Evolutionary conservation across 2,888 invertebrate genomes (phyloP).

Genomic region (Apodemia zela): DNA sequence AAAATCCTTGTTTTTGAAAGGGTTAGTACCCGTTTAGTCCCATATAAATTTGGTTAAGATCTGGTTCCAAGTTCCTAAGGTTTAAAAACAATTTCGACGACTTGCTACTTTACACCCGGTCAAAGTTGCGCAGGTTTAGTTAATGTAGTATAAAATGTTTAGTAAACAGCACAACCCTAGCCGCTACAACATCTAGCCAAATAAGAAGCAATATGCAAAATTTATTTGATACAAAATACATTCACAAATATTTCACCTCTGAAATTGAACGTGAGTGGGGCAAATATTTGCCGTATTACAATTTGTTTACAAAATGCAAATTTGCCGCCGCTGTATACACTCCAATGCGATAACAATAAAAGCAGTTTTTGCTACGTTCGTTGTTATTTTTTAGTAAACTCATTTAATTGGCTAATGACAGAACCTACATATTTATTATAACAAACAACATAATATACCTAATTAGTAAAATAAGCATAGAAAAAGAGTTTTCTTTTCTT

Average conservation of each 20-base stretch:
- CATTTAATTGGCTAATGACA: neutral
- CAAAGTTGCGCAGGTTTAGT: no score
- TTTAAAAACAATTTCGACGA: no score
- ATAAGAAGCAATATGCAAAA: constrained; percentile 7
- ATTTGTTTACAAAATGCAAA: constrained; percentile 25
- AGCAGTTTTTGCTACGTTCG: neutral
- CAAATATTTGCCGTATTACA: constrained; percentile 25
- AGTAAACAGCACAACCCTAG: neutral
- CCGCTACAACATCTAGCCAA: neutral
- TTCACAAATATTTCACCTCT: constrained; percentile 18
- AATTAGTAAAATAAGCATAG: no score
- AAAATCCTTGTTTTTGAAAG: no score
- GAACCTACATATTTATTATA: neutral
- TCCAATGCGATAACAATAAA: constrained; percentile 10
- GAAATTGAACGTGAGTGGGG: constrained; percentile 21
- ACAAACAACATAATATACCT: no score
- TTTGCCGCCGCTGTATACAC: constrained; percentile 21
- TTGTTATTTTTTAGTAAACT: constrained; percentile 4
- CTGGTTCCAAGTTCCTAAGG: no score
- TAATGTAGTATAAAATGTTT: neutral
- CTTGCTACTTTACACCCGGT: no score
- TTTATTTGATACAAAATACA: constrained; percentile 14
- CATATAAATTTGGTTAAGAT: no score
- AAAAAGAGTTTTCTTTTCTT: no score
- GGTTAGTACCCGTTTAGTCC: no score